Conservation (phyloP, 2,888 invertebrate genomes). For the Syrista parreyssii region DNA sequence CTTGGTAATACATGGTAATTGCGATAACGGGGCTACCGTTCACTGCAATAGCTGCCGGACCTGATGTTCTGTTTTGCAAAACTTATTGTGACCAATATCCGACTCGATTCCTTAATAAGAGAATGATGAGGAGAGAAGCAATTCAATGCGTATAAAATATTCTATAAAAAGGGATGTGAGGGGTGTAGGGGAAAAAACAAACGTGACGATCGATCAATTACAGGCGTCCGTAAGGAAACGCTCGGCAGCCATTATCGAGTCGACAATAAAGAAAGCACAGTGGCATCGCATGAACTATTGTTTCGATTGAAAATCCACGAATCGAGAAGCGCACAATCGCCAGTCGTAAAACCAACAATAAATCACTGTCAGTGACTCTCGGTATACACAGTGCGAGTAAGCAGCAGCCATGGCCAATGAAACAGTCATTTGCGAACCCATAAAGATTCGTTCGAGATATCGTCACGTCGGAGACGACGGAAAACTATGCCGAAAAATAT, state of each 20-base stretch:
- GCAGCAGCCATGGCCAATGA: not conserved
- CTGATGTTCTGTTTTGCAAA: not conserved
- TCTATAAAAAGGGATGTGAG: not conserved
- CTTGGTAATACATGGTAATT: not conserved
- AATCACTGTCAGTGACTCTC: slow-evolving; percentile 4
- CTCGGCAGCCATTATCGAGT: not conserved
- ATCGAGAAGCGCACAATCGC: slow-evolving; percentile 6
- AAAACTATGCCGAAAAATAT: not conserved
- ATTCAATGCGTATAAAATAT: too few relatives aligned
- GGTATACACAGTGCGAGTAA: not conserved
- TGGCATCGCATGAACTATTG: not conserved
- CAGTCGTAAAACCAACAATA: slow-evolving; percentile 3
- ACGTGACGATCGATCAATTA: not conserved
- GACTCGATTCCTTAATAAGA: not conserved
- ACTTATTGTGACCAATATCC: not conserved
- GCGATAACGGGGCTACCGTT: not conserved
- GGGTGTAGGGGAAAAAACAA: not conserved
- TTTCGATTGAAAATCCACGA: slow-evolving; percentile 5
- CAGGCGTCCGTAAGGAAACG: not conserved
- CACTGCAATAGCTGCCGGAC: not conserved
- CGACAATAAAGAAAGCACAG: not conserved
- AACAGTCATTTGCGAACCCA: not conserved
- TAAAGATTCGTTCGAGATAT: not conserved
- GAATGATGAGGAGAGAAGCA: not conserved
- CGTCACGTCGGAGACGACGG: not conserved